These are phyloP conservation scores for Charina bottae DNA, from an alignment of 2,113 vertebrate genomes.

Conservation along the genomic window DNA sequence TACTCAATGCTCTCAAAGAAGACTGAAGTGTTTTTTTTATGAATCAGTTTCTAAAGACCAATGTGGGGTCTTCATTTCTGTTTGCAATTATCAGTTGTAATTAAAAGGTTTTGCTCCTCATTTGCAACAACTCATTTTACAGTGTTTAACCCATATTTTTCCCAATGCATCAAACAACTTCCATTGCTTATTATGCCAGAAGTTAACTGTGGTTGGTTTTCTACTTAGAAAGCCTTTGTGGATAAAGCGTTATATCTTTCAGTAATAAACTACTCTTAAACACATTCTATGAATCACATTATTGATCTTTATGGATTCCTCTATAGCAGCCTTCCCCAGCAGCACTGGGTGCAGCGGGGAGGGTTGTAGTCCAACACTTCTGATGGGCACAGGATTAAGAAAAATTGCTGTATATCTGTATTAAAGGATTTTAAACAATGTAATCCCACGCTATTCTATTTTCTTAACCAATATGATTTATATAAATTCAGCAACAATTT, in stretches of 20 bases:
- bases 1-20: conserved; percentile 54
- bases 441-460: not conserved
- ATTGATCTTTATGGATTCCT: not conserved
- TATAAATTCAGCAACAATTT: conserved; percentile 43
- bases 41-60: conserved; percentile 51
- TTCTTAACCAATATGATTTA: not conserved
- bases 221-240: conserved; percentile 36
- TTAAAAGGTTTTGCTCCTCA: conserved; percentile 54
- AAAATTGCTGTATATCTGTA: not conserved
- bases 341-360: not conserved
- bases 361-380: not conserved
- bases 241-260: conserved; percentile 24
- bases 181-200: conserved; percentile 45
- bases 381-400: not conserved
- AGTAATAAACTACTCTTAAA: conserved; percentile 43
- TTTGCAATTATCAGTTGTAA: conserved; percentile 53
- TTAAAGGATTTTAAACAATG: not conserved
- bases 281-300: not conserved
- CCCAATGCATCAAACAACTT: conserved; percentile 26
- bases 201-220: conserved; percentile 35
- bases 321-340: not conserved
- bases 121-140: conserved; percentile 41
- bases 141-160: conserved; percentile 38
- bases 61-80: conserved; percentile 56
- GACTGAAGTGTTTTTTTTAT: conserved; percentile 36